Percentiles rank a stretch among this genome's conserved stretches.
phyloP scores from a whole-genome alignment of 2,113 vertebrate species.

The Cryptotis parvus region DNA sequence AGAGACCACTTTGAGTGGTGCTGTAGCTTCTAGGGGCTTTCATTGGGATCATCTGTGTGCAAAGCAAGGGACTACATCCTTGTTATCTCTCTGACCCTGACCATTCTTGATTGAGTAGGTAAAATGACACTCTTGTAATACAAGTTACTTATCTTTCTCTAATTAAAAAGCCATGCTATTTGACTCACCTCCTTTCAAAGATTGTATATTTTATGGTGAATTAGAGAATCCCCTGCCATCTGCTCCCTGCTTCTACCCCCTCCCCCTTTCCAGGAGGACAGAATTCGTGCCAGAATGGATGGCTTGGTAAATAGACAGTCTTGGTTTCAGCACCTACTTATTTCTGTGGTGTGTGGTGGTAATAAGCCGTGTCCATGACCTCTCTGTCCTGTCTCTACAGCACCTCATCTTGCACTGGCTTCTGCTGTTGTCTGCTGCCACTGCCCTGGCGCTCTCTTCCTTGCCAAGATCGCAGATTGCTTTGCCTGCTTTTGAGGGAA shows the following conservation, averaged over 20 bases:
- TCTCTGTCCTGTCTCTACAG: background rate
- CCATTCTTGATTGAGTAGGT: background rate
- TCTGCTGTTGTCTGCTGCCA: background rate
- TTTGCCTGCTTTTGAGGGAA: too few species aligned
- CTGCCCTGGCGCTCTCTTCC: background rate
- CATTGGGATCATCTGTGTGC: too few species aligned
- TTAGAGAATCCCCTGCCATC: too few species aligned
- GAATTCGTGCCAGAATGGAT: background rate
- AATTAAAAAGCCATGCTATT: background rate
- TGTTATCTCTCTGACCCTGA: too few species aligned
- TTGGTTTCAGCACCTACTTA: constrained; percentile 2
- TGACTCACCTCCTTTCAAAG: background rate
- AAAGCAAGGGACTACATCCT: too few species aligned
- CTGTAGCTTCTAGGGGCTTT: too few species aligned
- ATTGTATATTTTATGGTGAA: background rate
- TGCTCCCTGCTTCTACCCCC: too few species aligned
- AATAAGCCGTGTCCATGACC: too few species aligned
- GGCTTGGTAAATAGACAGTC: background rate
- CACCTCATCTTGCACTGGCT: background rate
- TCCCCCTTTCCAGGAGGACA: background rate
- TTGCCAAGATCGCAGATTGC: background rate
- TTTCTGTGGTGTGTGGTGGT: background rate
- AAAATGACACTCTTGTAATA: background rate
- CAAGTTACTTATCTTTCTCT: background rate
- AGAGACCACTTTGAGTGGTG: too few species aligned